These are phyloP conservation scores for Heliconius hewitsoni DNA, from an alignment of 1,140 invertebrate genomes.

Conservation along the genomic window DNA sequence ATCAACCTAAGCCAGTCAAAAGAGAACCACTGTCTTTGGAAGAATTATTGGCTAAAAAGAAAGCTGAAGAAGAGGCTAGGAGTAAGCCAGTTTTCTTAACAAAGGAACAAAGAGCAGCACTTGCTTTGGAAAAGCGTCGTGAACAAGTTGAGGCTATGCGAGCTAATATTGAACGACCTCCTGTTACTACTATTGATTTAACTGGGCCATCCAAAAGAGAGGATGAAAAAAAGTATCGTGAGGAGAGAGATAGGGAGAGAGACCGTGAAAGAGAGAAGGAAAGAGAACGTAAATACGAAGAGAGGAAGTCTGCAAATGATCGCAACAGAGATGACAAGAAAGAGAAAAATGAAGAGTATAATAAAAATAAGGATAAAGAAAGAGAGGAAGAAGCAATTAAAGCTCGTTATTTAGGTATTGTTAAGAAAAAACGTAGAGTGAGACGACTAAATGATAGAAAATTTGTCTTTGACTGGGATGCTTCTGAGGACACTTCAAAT, in stretches of 20 bases:
- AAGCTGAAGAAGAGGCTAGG: slow-evolving; percentile 95
- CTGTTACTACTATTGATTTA: slow-evolving; percentile 73
- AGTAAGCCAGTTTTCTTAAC: slow-evolving; percentile 98
- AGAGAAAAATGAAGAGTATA: slow-evolving; percentile 76
- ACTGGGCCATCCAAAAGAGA: slow-evolving; percentile 71
- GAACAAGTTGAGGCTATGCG: slow-evolving; percentile 89
- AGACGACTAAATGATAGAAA: slow-evolving; percentile 97
- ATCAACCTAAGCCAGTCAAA: slow-evolving; percentile 81
- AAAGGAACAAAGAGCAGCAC: slow-evolving; percentile 95
- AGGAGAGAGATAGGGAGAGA: slow-evolving; percentile 66
- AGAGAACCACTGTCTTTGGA: slow-evolving; percentile 97
- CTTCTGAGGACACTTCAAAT: slow-evolving; percentile 97
- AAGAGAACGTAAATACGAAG: slow-evolving; percentile 70
- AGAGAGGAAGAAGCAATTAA: slow-evolving; percentile 96
- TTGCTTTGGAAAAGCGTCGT: slow-evolving; percentile 94
- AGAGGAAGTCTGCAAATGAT: slow-evolving; percentile 58
- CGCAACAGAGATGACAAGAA: slow-evolving; percentile 69
- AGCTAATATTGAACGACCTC: slow-evolving; percentile 70
- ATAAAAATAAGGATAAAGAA: slow-evolving; percentile 93
- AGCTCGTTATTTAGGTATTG: slow-evolving; percentile 96
- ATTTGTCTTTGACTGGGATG: slow-evolving; percentile 99
- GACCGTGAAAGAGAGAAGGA: slow-evolving; percentile 67
- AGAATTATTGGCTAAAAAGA: slow-evolving; percentile 97
- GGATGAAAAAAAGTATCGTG: slow-evolving; percentile 68
- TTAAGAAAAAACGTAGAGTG: slow-evolving; percentile 96